Evolutionary conservation across 2,888 invertebrate genomes (phyloP).

Genomic region (Calameuta idolon): DNA sequence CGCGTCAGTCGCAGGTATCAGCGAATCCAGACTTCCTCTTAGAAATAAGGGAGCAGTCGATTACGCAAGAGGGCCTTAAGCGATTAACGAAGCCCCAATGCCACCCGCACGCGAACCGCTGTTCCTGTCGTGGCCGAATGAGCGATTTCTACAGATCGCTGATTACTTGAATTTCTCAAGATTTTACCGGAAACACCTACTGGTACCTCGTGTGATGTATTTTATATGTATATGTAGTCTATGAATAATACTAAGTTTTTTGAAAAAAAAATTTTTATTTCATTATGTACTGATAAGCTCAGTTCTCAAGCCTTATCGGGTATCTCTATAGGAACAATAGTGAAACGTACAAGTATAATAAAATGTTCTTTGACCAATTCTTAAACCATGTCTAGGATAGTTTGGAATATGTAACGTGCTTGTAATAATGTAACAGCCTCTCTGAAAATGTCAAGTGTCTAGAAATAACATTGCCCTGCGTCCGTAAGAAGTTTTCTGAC

Average conservation of each 20-base stretch:
- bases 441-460: neutral
- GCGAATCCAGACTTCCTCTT: neutral
- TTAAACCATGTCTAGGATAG: neutral
- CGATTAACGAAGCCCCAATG: neutral
- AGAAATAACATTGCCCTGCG: neutral
- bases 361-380: neutral
- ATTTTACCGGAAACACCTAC: neutral
- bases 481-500: neutral
- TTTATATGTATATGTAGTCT: neutral
- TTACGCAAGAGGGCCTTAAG: neutral
- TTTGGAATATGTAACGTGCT: neutral
- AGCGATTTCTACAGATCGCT: neutral
- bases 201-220: too few relatives aligned
- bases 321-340: neutral
- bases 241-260: neutral
- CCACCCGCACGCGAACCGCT: neutral
- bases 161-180: neutral
- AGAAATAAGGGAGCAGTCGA: slow-evolving; percentile 8
- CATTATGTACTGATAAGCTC: neutral
- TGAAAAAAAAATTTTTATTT: neutral
- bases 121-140: neutral
- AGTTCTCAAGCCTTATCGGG: neutral
- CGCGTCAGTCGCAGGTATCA: neutral
- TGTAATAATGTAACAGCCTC: neutral
- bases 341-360: neutral